phyloP scores from a whole-genome alignment of 2,797 vertebrate species.

The Myripristis jacobus region DNA sequence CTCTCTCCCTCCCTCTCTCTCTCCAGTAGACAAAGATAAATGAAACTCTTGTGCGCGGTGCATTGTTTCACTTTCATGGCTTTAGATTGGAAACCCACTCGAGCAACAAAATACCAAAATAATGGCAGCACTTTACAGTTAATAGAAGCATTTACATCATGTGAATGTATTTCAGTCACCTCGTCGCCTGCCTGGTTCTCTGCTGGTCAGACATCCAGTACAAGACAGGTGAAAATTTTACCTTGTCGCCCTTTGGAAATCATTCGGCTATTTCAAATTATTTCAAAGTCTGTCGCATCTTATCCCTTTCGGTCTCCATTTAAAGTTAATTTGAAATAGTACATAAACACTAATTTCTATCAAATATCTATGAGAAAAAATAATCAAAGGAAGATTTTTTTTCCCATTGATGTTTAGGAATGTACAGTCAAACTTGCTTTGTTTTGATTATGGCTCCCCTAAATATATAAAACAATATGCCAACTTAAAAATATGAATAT shows the following conservation, averaged over 20 bases:
- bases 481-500: no score
- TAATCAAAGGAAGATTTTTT: no score
- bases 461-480: no score
- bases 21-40: constrained; percentile 82
- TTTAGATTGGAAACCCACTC: constrained; percentile 82
- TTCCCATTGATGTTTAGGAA: no score
- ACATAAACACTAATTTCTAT: not conserved
- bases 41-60: constrained; percentile 74
- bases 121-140: constrained; percentile 77
- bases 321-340: not conserved
- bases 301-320: no score
- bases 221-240: constrained; percentile 19
- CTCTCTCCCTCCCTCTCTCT: constrained; percentile 30
- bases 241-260: constrained; percentile 4
- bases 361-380: no score
- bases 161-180: constrained; percentile 61
- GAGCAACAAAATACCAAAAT: constrained; percentile 81
- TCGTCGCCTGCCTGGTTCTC: constrained; percentile 43
- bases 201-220: constrained; percentile 37
- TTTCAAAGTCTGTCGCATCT: no score
- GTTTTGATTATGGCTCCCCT: not conserved
- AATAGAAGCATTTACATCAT: constrained; percentile 80
- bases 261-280: no score
- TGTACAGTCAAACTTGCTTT: not conserved
- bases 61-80: constrained; percentile 78